Base-by-base conservation (phyloP, 2,113 vertebrate genomes). In the Lethenteron camtschaticum region DNA sequence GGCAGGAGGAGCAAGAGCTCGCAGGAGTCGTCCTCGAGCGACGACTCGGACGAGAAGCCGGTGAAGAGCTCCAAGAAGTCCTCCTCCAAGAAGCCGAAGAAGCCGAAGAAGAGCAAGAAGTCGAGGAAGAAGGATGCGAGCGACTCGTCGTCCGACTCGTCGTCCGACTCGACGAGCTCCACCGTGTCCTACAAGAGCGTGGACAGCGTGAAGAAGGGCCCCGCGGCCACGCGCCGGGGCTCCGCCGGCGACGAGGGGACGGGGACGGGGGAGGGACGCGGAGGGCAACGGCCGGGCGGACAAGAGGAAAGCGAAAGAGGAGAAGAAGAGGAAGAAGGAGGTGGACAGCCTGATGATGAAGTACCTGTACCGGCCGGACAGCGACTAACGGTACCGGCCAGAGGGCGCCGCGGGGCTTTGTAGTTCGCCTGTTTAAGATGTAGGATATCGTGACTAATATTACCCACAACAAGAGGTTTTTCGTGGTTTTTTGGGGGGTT, bases 331-430 rank as follows among this genome's bases (percentile, higher is more conserved):
- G 68, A 95, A 86, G 77, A 95, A 96, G 77, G 83, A 85, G 73
- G 86, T 96, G 71, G 88, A 97, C 81, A 95, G 76, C 76, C 75
- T 97, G 77, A 83, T 96, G 89, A 95, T 97, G 91, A 96, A 95
- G 75, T 97, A 97, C 77, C 81, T 97, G 56, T 97, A 94, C 79
- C 83, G 85, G 11, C 81, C 88, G 0, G 90, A 96, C 81, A 96
- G 90, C 77, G 90, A 96, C 79, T 94, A 84, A 86, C 59, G 78
- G 81, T 87, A 89, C n/a, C 41, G 41, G 41, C 41, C 41, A 41
- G 41, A 41, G 41, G 41, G 41, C 41, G 41, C 4, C 6, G 41
- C 41, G 41, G 41, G 41, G 41, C 41, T 41, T 41, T 41, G 41
- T 41, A 41, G 41, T 41, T 41, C 41, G 6, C 41, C 41, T 41